phyloP scores from a whole-genome alignment of 2,113 vertebrate species.

The Tragelaphus imberbis region DNA sequence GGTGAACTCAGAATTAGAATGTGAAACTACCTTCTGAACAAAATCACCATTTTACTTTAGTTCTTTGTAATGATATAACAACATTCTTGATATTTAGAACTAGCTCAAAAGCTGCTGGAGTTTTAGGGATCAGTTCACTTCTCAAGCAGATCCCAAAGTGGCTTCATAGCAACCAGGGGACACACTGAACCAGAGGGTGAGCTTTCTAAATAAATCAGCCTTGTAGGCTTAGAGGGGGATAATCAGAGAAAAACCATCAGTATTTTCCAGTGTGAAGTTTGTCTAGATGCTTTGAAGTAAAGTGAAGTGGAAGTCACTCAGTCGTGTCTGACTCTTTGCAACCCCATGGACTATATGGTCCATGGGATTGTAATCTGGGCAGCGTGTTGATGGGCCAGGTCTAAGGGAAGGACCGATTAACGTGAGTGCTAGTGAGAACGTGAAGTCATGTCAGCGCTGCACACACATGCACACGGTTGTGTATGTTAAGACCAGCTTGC shows the following conservation, averaged over 20 bases:
- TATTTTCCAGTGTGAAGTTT: background rate
- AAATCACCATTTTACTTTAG: background rate
- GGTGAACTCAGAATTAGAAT: background rate
- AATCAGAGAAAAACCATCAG: background rate
- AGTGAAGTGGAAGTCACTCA: background rate
- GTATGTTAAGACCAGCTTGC: background rate
- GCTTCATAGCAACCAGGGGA: background rate
- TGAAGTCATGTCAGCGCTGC: no score
- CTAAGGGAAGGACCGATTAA: background rate
- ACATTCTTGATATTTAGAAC: background rate
- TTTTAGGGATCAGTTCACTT: background rate
- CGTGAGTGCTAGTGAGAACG: background rate
- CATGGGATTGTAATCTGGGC: background rate
- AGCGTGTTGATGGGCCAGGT: background rate
- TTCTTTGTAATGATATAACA: background rate
- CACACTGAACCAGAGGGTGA: background rate
- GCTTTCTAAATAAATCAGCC: background rate
- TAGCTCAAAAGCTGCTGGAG: background rate
- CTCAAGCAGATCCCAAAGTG: background rate
- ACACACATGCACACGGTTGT: background rate
- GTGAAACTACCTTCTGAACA: background rate
- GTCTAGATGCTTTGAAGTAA: background rate
- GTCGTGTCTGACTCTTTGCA: background rate
- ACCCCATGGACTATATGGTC: background rate
- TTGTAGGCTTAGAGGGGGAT: background rate